A percentile compares a stretch with the other conserved stretches of the same genome.
These are phyloP conservation scores for Pristionchus fissidentatus DNA, from an alignment of 2,888 invertebrate genomes.

Conservation along the genomic window DNA sequence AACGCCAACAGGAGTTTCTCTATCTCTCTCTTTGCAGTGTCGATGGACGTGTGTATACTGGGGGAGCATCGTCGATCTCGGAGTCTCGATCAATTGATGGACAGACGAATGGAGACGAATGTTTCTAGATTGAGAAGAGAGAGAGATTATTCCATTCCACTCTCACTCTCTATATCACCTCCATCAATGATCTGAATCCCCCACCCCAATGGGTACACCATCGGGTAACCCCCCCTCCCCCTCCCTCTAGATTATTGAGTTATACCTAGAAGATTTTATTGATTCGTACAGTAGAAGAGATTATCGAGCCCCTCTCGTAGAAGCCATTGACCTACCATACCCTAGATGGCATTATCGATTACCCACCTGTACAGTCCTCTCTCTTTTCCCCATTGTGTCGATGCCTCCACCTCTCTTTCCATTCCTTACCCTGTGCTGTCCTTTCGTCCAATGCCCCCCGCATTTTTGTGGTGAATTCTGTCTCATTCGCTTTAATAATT, in stretches of 20 bases:
- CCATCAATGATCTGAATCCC: slow-evolving; percentile 11
- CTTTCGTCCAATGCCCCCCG: slow-evolving; percentile 3
- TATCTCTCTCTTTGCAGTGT: slow-evolving; percentile 19
- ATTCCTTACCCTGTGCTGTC: not conserved
- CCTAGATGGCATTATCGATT: not conserved
- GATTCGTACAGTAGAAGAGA: too few relatives aligned
- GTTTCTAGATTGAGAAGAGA: not conserved
- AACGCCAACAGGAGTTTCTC: not conserved
- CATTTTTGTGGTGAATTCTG: slow-evolving; percentile 37
- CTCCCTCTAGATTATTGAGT: not conserved
- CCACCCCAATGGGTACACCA: not conserved
- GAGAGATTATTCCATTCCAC: not conserved
- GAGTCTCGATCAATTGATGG: slow-evolving; percentile 42
- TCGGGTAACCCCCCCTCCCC: not conserved
- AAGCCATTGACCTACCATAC: too few relatives aligned
- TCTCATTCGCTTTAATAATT: slow-evolving; percentile 36
- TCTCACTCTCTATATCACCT: slow-evolving; percentile 1
- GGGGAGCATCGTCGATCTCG: slow-evolving; percentile 33
- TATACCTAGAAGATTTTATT: not conserved
- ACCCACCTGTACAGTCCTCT: not conserved
- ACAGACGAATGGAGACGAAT: slow-evolving; percentile 15
- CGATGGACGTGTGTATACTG: not conserved
- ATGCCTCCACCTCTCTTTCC: too few relatives aligned
- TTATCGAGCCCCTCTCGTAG: too few relatives aligned
- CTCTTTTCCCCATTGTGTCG: too few relatives aligned